Percentiles rank a stretch among this genome's conserved stretches.
Evolutionary conservation across 2,888 invertebrate genomes (phyloP).

Genomic region (Rhingia rostrata): DNA sequence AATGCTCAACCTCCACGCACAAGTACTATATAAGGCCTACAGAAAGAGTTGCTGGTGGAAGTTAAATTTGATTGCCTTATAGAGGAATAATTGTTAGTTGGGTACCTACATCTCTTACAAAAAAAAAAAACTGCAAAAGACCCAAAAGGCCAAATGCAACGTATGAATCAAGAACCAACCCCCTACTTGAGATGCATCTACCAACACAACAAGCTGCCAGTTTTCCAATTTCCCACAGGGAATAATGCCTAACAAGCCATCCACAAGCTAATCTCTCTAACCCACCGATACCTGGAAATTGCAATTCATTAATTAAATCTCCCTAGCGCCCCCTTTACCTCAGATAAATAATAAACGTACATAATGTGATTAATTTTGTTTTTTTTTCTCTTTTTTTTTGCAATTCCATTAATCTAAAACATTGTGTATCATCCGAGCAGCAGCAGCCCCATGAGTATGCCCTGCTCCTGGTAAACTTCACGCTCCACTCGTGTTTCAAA

Average conservation of each 20-base stretch:
- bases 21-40: too few species aligned
- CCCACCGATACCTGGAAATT: slow-evolving; percentile 15
- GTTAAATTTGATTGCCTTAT: too few species aligned
- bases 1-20: too few species aligned
- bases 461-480: slow-evolving; percentile 8
- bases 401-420: slow-evolving; percentile 66
- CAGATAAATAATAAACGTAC: slow-evolving; percentile 60
- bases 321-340: slow-evolving; percentile 48
- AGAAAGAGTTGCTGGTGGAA: too few species aligned
- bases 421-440: slow-evolving; percentile 31
- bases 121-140: too few species aligned
- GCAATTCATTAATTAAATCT: slow-evolving; percentile 38
- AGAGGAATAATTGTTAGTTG: too few species aligned
- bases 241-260: background rate
- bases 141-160: too few species aligned
- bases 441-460: slow-evolving; percentile 19
- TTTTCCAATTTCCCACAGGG: background rate
- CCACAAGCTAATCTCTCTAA: slow-evolving; percentile 11
- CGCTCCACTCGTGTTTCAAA: slow-evolving; percentile 16
- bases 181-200: background rate
- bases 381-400: slow-evolving; percentile 26
- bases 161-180: background rate
- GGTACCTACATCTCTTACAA: too few species aligned
- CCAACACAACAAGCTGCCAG: background rate
- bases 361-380: slow-evolving; percentile 62